Percentiles rank a stretch among this genome's conserved stretches.
These are phyloP conservation scores for Spheniscus mendiculus DNA, from an alignment of 2,113 vertebrate genomes.

Conservation along the genomic window DNA sequence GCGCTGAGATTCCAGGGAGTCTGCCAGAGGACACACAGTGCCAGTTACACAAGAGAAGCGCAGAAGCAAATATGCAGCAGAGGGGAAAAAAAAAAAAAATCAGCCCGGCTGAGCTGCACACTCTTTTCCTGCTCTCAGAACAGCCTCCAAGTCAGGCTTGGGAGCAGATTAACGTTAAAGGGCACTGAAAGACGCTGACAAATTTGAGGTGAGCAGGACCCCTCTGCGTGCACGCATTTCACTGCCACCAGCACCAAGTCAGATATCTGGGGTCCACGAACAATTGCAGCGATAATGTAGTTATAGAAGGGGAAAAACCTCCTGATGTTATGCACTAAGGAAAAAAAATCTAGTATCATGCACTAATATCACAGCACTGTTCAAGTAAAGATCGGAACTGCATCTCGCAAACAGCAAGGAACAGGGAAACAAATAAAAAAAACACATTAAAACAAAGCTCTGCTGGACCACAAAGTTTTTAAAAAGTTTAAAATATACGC, in stretches of 20 bases:
- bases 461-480: neutral
- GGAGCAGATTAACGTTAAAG: neutral
- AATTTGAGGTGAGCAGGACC: neutral
- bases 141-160: neutral
- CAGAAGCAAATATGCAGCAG: constrained; percentile 14
- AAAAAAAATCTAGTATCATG: fast-evolving
- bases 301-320: neutral
- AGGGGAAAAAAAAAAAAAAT: neutral
- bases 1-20: neutral
- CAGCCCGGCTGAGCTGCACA: neutral
- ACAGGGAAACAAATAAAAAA: neutral
- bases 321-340: neutral
- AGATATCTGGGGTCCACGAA: neutral
- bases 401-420: neutral
- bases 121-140: neutral
- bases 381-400: neutral
- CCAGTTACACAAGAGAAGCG: constrained; percentile 54
- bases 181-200: neutral
- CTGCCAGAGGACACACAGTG: constrained; percentile 63
- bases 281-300: neutral
- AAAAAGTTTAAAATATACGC: neutral
- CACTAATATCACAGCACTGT: neutral
- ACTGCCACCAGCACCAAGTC: neutral
- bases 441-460: neutral
- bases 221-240: neutral